Base-by-base conservation (phyloP, 2,113 vertebrate genomes). In the Pitta sordida region DNA sequence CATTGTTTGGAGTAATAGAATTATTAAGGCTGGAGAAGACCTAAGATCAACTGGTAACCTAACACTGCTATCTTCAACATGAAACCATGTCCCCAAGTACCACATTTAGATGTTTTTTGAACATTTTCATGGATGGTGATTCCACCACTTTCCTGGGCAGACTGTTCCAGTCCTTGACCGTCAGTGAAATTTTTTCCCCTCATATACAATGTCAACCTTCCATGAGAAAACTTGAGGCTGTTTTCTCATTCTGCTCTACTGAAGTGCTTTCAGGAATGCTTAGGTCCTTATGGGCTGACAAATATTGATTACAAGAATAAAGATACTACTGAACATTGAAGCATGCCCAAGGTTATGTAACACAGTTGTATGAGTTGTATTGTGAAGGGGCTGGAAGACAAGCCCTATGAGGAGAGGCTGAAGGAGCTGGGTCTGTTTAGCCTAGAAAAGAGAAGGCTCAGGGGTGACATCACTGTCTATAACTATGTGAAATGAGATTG, bases 11-110 rank as follows among this genome's bases (percentile, higher is more conserved):
- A 51, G 37, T 39, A 27, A 74, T 3, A 52, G 23, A 34, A 20
- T 29, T 23, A 52, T 44, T 67, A 52, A 1, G 2, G 13, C 23
- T 67, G 27, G 10, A 81, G 73, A 74, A 65, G 15, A 29, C 15
- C 15, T 58, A 58, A 44, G 15, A 16, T 52, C 21, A 74, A 34
- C 23, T 27, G 36, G 43, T 74, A 59, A 52, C 7, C 10, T 44
- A 39, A 67, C 11, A 46, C n/a, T 30, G n/a, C 10, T n/a, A n/a
- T n/a, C n/a, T 44, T 74, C 0, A 0, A 4, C 9, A 39, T 13
- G 39, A 74, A 39, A 59, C 15, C 13, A 44, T n/a, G 29, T 16
- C 15, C 22, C 26, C 32, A 58, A 9, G 19, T 10, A n/a, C 15
- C 5, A 30, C 11, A 67, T 21, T 24, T 34, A 26, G 3, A 59